Base-by-base conservation (phyloP, 1,140 invertebrate genomes). In the Neodiprion fabricii region DNA sequence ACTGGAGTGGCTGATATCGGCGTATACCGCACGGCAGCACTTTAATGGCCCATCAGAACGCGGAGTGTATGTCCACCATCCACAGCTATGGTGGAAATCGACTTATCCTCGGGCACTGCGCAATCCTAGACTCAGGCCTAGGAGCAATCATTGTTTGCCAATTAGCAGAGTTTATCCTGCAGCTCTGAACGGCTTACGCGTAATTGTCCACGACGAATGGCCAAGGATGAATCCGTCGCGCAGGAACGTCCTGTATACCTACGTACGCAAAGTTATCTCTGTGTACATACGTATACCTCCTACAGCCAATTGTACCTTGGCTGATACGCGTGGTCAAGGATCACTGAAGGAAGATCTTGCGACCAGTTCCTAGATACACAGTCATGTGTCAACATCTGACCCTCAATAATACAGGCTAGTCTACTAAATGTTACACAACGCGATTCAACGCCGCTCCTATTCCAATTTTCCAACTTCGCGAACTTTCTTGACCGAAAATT, bases 211-310 rank as follows among this genome's bases (percentile, higher is more conserved):
- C 53, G 53, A 61, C 53, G 53, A 61, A 61, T 61, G n/a, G 53
- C 53, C n/a, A 17, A 5, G 53, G 53, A 61, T 9, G n/a, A 61
- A 17, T 12, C n/a, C 53, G 11, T 17, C 53, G 53, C 8, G 53
- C 53, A 17, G 28, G 28, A 40, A 40, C 28, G 28, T 40, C 28
- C 28, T 40, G 28, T 40, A 40, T 40, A 40, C 28, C 28, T 40
- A 40, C 28, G 28, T 40, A 40, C 28, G 28, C 28, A 40, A 40
- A 40, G 28, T 40, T 28, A 11, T 72, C 53, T 72, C 67, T 65
- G 69, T 49, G 48, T 70, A 70, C 76, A 72, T 76, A 76, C 74
- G 74, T 77, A 79, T 76, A 77, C 80, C 78, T 77, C 73, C 67
- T 76, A 77, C 78, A 81, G 73, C 77, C 72, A 76, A 72, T 71